Percentiles rank a stretch among this genome's conserved stretches.
Conservation (phyloP, 2,888 invertebrate species). For the Archaeoteleia sp. region DNA sequence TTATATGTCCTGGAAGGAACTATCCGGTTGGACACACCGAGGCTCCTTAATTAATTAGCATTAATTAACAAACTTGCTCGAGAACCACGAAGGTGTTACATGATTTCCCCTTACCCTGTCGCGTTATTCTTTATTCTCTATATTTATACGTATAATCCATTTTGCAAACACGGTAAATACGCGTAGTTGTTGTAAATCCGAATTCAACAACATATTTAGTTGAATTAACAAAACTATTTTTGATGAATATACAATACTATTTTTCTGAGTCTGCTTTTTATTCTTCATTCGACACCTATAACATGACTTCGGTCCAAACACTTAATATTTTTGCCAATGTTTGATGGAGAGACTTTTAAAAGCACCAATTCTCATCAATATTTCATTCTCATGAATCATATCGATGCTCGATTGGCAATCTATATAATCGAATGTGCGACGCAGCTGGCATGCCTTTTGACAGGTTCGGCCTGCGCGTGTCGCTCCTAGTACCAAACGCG, state of each 20-base stretch:
- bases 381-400: neutral
- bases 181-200: conserved; percentile 4
- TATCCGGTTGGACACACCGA: conserved; percentile 51
- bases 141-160: conserved; percentile 12
- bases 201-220: conserved; percentile 2
- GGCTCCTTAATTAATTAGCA: conserved; percentile 71
- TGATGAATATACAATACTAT: no score
- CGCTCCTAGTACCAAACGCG: no score
- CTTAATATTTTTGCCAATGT: neutral
- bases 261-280: no score
- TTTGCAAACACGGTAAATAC: conserved; percentile 16
- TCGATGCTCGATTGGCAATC: neutral
- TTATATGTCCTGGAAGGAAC: conserved; percentile 46
- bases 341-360: neutral
- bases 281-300: neutral
- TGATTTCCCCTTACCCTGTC: conserved; percentile 29
- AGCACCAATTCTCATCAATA: no score
- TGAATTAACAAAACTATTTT: no score
- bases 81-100: conserved; percentile 49
- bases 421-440: neutral
- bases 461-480: neutral
- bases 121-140: conserved; percentile 20
- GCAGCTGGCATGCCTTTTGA: neutral
- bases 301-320: no score
- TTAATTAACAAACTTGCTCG: conserved; percentile 71